These are phyloP conservation scores for Etheostoma perlongum DNA, from an alignment of 2,797 vertebrate genomes.

Conservation along the genomic window DNA sequence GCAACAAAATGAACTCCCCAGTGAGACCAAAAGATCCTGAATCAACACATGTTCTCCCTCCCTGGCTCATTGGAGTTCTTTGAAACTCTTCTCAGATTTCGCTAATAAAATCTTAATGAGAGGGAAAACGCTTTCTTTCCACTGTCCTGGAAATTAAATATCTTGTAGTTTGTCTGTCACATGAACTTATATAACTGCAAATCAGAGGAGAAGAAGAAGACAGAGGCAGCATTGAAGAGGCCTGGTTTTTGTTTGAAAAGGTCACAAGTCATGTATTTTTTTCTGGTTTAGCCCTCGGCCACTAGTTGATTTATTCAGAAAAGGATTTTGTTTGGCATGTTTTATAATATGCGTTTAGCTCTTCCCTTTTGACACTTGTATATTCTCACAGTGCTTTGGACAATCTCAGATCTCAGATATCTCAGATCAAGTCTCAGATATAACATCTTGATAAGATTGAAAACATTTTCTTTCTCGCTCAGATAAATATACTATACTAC, in stretches of 20 bases:
- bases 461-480: not conserved
- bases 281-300: not conserved
- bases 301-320: constrained; percentile 12
- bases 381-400: not conserved
- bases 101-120: constrained; percentile 57
- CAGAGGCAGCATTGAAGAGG: not conserved
- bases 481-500: not conserved
- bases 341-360: not conserved
- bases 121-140: constrained; percentile 46
- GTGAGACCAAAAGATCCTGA: constrained; percentile 13
- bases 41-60: constrained; percentile 11
- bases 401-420: no score
- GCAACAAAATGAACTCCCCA: constrained; percentile 17
- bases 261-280: constrained; percentile 10
- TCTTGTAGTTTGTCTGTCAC: constrained; percentile 18
- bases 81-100: constrained; percentile 48
- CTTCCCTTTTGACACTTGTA: not conserved
- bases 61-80: constrained; percentile 23
- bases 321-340: not conserved
- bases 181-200: not conserved
- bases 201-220: not conserved
- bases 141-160: constrained; percentile 3
- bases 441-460: constrained; percentile 19
- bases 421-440: not conserved
- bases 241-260: not conserved